Conservation (phyloP, 2,797 vertebrate genomes). For the Acanthornis magna region DNA sequence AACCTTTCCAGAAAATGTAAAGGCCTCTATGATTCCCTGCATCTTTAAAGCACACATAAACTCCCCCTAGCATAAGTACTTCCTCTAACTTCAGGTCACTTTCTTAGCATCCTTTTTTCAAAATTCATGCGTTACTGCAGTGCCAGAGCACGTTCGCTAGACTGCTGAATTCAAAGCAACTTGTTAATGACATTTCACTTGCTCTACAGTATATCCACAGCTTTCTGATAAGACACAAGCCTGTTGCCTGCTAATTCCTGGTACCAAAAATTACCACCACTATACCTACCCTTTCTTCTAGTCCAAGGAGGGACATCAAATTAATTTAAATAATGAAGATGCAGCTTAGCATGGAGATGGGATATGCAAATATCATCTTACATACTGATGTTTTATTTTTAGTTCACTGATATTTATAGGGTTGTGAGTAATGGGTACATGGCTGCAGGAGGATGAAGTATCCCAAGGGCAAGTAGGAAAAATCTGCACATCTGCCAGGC, state of each 20-base stretch:
- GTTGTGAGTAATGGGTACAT: neutral
- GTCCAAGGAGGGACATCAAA: neutral
- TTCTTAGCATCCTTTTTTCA: neutral
- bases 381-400: neutral
- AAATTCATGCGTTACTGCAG: neutral
- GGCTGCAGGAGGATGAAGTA: neutral
- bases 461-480: neutral
- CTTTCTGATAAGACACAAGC: neutral
- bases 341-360: neutral
- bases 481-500: neutral
- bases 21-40: fast-evolving
- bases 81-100: neutral
- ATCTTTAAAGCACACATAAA: neutral
- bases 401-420: neutral
- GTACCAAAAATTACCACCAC: neutral
- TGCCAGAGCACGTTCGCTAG: fast-evolving
- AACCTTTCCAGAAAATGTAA: neutral
- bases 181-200: neutral
- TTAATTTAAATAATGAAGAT: neutral
- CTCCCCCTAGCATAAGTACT: neutral
- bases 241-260: neutral
- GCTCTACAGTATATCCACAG: too few species aligned
- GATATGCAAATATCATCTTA: neutral
- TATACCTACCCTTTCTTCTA: neutral
- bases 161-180: neutral